A percentile compares a stretch with the other conserved stretches of the same genome.
Evolutionary conservation across 2,113 vertebrate genomes (phyloP).

Genomic region (Glaucomys volans): DNA sequence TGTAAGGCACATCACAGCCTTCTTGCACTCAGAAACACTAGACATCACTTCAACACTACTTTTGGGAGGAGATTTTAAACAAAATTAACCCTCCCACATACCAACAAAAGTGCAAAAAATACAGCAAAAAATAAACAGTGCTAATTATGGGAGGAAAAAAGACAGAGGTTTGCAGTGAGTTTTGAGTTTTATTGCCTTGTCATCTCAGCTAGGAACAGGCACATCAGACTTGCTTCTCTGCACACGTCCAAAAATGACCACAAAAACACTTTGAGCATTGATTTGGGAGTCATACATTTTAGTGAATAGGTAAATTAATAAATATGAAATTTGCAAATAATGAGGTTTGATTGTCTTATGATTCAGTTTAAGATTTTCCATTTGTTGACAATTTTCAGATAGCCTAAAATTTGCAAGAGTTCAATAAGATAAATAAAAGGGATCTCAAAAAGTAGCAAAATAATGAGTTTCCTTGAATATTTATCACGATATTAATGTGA

Average conservation of each 20-base stretch:
- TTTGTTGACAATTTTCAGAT: background rate
- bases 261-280: background rate
- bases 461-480: background rate
- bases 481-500: background rate
- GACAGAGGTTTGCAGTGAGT: background rate
- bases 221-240: background rate
- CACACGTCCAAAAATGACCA: background rate
- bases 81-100: background rate
- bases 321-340: background rate
- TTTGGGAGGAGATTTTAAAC: background rate
- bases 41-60: background rate
- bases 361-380: background rate
- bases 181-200: background rate
- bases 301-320: background rate
- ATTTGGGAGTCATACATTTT: background rate
- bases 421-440: constrained; percentile 1
- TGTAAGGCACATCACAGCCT: background rate
- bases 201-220: background rate
- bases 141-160: background rate
- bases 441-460: background rate
- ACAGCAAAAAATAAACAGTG: background rate
- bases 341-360: background rate
- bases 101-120: background rate
- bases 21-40: background rate
- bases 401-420: background rate